Evolutionary conservation across 2,113 vertebrate species (phyloP).

Genomic region (Lycaon pictus): DNA sequence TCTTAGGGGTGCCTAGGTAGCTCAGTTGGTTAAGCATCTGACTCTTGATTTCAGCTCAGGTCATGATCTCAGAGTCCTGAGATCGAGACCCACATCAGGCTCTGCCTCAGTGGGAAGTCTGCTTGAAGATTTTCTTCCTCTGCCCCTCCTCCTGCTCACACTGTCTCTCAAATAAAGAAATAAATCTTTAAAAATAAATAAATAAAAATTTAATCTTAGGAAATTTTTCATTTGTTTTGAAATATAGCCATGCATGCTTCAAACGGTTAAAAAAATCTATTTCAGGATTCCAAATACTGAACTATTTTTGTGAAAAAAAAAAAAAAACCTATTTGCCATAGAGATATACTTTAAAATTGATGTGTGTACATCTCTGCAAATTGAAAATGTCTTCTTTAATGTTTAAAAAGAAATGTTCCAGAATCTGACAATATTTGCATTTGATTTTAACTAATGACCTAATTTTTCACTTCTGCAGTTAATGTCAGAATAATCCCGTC

Average conservation of each 20-base stretch:
- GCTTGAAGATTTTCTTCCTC: background rate
- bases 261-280: background rate
- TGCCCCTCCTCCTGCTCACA: background rate
- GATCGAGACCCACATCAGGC: background rate
- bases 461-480: slow-evolving; percentile 86
- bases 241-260: background rate
- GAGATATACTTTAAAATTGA: background rate
- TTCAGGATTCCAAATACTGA: background rate
- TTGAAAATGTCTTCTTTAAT: slow-evolving; percentile 74
- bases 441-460: slow-evolving; percentile 85
- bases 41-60: background rate
- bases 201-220: background rate
- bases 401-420: slow-evolving; percentile 77
- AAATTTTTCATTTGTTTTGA: background rate
- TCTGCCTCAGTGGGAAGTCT: background rate
- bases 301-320: background rate
- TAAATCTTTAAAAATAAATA: background rate
- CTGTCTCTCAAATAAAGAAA: background rate
- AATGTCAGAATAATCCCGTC: slow-evolving; percentile 78
- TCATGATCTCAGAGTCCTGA: background rate
- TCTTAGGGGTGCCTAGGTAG: background rate
- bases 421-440: slow-evolving; percentile 84
- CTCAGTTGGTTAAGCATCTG: background rate
- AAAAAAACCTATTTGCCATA: background rate
- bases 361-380: slow-evolving; percentile 52